phyloP scores from a whole-genome alignment of 2,888 invertebrate species.

The Odontocerum albicorne region DNA sequence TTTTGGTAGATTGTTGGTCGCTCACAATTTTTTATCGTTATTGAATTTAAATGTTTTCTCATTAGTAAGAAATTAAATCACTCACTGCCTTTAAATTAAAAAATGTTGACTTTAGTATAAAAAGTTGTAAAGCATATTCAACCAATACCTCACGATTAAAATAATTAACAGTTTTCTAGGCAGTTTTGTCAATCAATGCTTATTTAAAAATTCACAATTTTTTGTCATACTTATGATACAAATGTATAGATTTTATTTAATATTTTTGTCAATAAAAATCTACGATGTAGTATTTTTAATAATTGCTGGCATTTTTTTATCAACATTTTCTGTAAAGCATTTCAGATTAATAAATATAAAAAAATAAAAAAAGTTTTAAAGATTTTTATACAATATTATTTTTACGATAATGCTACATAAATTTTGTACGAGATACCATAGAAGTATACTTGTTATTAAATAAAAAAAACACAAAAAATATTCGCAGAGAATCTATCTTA shows the following conservation, averaged over 20 bases:
- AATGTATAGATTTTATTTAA: conserved; percentile 16
- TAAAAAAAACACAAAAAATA: conserved; percentile 17
- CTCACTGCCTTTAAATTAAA: conserved; percentile 36
- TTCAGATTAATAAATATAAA: conserved; percentile 24
- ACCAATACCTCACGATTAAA: conserved; percentile 19
- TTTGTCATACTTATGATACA: conserved; percentile 15
- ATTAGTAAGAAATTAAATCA: conserved; percentile 35
- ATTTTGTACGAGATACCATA: conserved; percentile 32
- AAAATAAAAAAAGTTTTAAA: conserved; percentile 26
- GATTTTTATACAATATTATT: conserved; percentile 32
- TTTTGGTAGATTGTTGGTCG: conserved; percentile 26
- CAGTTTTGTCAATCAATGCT: conserved; percentile 24
- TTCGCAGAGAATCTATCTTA: conserved; percentile 26
- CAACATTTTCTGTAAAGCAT: conserved; percentile 16
- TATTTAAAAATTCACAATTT: conserved; percentile 23
- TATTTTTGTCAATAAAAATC: conserved; percentile 18
- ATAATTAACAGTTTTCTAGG: conserved; percentile 21
- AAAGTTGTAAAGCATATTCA: conserved; percentile 24
- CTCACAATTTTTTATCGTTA: conserved; percentile 32
- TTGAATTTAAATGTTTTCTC: conserved; percentile 32
- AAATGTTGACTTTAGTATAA: conserved; percentile 34
- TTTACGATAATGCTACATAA: conserved; percentile 34
- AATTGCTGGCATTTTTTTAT: conserved; percentile 17
- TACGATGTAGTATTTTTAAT: conserved; percentile 12
- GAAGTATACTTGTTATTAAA: conserved; percentile 29